Base-by-base conservation (phyloP, 2,888 invertebrate species). In the Brenthis ino region DNA sequence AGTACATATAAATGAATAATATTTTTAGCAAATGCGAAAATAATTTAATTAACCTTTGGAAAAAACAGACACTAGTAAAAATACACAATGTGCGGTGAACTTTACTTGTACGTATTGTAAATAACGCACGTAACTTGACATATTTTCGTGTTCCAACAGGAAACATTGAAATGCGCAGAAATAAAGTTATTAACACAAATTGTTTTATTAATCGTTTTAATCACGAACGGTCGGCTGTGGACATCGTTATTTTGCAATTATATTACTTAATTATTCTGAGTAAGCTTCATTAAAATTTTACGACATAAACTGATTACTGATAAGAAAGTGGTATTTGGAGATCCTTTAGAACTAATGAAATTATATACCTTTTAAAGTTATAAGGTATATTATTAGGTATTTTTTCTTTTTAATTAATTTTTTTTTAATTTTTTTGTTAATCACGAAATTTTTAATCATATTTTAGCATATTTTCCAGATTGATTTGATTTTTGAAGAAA, bases 101-200 rank as follows among this genome's bases (percentile, higher is more conserved):
- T 11, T 3, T 8, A 51, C 63, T 43, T 14, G 33, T 5, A 14
- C 37, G 43, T 13, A 53, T 37, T 53, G 63, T 53, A 63, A 53
- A 63, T 54, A 54, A 63, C 20, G 53, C 61, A 16, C 28, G 63
- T 37, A 11, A 51, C 50, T n/a, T 37, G 43, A 57, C 67, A 63
- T 43, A 61, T 61, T 37, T 61, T 53, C 53, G 63, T 57, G 63
- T 47, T 33, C 50, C 37, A 28, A 63, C 64, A 57, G 63, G 68
- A 68, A 68, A 57, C 53, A 57, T 20, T 55, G 48, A 67, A 67
- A 67, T 54, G 43, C 66, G 57, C 67, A 60, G 71, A 72, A 71
- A 72, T 72, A 65, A 55, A 69, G 71, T 64, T 60, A 67, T 72
- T 72, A 69, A 72, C 69, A 69, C 64, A 72, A 72, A 72, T 72